These are phyloP conservation scores for Euura lappo DNA, from an alignment of 1,140 invertebrate genomes.

Conservation along the genomic window DNA sequence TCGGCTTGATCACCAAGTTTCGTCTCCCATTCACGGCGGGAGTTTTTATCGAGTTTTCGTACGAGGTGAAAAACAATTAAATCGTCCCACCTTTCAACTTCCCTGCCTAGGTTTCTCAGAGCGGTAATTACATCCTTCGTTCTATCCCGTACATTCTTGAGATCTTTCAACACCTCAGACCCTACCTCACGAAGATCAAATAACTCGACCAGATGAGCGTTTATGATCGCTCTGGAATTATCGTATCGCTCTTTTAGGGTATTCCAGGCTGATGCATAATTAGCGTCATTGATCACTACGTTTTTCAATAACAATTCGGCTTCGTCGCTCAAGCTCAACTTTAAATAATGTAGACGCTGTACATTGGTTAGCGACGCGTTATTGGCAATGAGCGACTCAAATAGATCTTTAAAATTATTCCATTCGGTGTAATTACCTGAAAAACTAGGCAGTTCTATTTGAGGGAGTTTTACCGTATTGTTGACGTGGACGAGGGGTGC, in stretches of 20 bases:
- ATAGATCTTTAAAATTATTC: conserved; percentile 28
- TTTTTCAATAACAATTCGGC: conserved; percentile 25
- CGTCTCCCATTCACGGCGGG: conserved; percentile 27
- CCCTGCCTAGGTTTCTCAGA: conserved; percentile 25
- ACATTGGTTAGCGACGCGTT: conserved; percentile 19
- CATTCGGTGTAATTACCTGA: conserved; percentile 28
- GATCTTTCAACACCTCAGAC: conserved; percentile 25
- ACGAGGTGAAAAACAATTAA: conserved; percentile 27
- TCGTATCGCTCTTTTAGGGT: conserved; percentile 30
- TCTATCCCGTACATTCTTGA: conserved; percentile 22
- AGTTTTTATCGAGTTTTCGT: conserved; percentile 25
- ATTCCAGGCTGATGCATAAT: conserved; percentile 32
- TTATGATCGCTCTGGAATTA: conserved; percentile 27
- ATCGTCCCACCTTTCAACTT: conserved; percentile 28
- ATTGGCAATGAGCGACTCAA: conserved; percentile 23
- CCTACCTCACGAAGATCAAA: conserved; percentile 25
- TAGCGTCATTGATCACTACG: conserved; percentile 24
- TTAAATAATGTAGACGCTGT: conserved; percentile 26
- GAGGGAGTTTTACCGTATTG: conserved; percentile 22
- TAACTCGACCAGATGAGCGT: conserved; percentile 29
- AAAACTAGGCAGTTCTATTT: conserved; percentile 27
- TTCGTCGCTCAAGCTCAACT: conserved; percentile 23
- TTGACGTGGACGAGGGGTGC: background rate
- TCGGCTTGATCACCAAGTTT: background rate
- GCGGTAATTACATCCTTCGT: conserved; percentile 24